Evolutionary conservation across 2,113 vertebrate genomes (phyloP).

Genomic region (Globicephala melas): DNA sequence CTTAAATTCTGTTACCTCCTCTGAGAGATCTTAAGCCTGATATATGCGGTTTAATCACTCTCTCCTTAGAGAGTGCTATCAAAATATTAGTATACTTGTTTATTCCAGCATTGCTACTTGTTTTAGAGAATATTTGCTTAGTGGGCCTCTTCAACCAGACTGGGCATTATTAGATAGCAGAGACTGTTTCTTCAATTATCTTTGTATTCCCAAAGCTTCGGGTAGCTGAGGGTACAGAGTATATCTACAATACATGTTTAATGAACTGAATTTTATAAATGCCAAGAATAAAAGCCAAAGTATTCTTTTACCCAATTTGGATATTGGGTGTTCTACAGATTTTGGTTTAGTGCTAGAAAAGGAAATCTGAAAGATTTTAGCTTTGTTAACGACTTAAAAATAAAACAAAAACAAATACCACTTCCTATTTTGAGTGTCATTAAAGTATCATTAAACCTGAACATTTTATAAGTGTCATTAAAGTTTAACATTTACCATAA

Average conservation of each 20-base stretch:
- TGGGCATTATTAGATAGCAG: background rate
- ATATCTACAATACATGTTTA: background rate
- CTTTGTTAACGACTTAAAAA: background rate
- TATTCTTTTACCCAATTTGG: background rate
- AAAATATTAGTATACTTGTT: background rate
- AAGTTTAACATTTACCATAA: slow-evolving; percentile 14
- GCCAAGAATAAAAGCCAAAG: background rate
- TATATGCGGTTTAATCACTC: background rate
- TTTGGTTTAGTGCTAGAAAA: background rate
- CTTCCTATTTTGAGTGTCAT: background rate
- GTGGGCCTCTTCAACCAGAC: background rate
- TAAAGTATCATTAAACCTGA: background rate
- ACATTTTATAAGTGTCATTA: background rate
- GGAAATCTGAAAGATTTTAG: slow-evolving; percentile 26
- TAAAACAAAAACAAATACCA: slow-evolving; percentile 17
- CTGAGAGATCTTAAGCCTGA: background rate
- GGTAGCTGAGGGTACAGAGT: background rate
- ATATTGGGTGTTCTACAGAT: background rate
- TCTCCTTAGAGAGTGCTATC: background rate
- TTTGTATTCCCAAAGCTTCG: background rate
- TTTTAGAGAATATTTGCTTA: background rate
- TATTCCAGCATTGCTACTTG: background rate
- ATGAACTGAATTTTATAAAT: background rate
- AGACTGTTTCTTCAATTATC: background rate
- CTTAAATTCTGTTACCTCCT: slow-evolving; percentile 5